Conservation (phyloP, 2,113 vertebrate genomes). For the Agelaius tricolor region DNA sequence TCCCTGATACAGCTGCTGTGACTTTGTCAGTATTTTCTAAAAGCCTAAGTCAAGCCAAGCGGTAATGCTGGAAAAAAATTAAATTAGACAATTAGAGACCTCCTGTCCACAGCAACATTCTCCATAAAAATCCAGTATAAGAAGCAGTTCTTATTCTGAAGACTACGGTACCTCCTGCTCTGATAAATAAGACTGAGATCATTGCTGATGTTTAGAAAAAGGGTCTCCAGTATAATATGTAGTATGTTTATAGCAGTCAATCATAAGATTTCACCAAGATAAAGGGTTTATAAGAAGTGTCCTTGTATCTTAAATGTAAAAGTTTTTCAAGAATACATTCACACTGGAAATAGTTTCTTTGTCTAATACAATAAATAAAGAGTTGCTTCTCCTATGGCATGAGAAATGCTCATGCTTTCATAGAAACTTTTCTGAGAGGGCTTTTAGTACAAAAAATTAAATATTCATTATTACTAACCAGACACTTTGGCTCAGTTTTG, state of each 20-base stretch:
- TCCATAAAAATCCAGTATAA: neutral
- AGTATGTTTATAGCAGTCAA: neutral
- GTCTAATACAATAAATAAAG: neutral
- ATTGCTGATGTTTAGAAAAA: neutral
- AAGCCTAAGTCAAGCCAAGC: neutral
- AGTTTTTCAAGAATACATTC: neutral
- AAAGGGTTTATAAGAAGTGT: neutral
- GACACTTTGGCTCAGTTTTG: neutral
- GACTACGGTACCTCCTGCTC: neutral
- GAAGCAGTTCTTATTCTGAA: neutral
- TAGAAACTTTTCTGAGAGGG: neutral
- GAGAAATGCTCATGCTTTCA: neutral
- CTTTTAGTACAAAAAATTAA: neutral
- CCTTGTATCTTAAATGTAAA: neutral
- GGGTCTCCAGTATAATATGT: neutral
- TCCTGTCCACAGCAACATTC: neutral
- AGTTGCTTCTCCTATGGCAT: neutral
- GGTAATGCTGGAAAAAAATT: neutral
- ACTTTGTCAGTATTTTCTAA: neutral
- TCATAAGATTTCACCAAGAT: neutral
- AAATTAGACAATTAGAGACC: neutral
- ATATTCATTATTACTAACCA: neutral
- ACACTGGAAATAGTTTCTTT: neutral
- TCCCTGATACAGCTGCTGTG: neutral
- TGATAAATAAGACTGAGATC: neutral